These are phyloP conservation scores for Cyphomyrmex costatus DNA, from an alignment of 1,140 invertebrate genomes.

Conservation along the genomic window DNA sequence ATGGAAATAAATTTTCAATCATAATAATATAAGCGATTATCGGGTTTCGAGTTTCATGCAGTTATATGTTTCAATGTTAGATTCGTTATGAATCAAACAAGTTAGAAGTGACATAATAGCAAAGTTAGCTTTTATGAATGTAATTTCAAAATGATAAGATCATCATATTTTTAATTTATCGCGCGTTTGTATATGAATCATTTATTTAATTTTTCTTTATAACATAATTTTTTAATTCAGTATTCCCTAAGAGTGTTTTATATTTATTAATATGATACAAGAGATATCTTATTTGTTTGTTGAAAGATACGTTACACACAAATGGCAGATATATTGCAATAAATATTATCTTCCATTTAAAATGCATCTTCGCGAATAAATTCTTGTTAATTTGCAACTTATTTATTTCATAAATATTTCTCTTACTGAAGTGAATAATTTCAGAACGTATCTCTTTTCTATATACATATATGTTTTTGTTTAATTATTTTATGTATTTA, in stretches of 20 bases:
- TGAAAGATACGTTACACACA: neutral
- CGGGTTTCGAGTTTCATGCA: neutral
- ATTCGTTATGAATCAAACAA: neutral
- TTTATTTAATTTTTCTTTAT: neutral
- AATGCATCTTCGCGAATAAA: neutral
- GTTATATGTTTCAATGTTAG: slow-evolving; percentile 4
- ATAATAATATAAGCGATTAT: neutral
- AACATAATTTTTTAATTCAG: neutral
- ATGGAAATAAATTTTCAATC: slow-evolving; percentile 6
- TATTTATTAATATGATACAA: neutral
- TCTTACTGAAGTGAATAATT: neutral
- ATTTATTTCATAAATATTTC: neutral
- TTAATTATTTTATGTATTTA: neutral
- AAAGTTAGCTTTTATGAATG: slow-evolving; percentile 18
- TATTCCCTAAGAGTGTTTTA: neutral
- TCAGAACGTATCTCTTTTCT: neutral
- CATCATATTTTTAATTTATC: slow-evolving; percentile 7
- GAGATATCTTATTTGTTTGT: neutral
- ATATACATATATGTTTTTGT: neutral
- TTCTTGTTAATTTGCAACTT: neutral
- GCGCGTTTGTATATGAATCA: neutral
- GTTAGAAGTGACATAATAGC: neutral
- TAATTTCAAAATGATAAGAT: slow-evolving; percentile 7
- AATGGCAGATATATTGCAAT: neutral
- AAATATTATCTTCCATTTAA: slow-evolving; percentile 7